Evolutionary conservation across 1,140 invertebrate genomes (phyloP).

Genomic region (Hesperophylax magnus): DNA sequence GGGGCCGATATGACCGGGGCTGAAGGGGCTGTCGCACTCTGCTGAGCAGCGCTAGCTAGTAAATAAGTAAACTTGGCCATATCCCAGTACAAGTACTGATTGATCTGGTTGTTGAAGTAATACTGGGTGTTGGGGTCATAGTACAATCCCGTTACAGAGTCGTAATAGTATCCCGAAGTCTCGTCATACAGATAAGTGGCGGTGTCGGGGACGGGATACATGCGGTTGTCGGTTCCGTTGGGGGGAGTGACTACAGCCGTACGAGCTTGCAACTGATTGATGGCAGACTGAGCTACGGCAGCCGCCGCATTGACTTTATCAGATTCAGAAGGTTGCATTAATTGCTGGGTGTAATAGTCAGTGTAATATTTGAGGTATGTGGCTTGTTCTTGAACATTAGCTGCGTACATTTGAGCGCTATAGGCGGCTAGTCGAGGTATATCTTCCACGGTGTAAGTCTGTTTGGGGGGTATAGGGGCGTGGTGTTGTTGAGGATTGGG

Average conservation of each 20-base stretch:
- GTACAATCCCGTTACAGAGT: slow-evolving; percentile 92
- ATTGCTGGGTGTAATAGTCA: slow-evolving; percentile 84
- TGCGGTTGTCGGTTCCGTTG: slow-evolving; percentile 67
- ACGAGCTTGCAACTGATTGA: slow-evolving; percentile 81
- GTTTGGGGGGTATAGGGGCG: slow-evolving; percentile 52
- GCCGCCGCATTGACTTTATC: slow-evolving; percentile 84
- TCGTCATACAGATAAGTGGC: slow-evolving; percentile 95
- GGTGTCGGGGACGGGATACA: slow-evolving; percentile 82
- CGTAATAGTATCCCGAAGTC: slow-evolving; percentile 96
- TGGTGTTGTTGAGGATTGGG: slow-evolving; percentile 60
- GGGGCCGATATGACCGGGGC: slow-evolving; percentile 60
- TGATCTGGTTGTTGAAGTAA: slow-evolving; percentile 91
- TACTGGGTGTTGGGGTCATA: slow-evolving; percentile 97
- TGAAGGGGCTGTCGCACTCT: slow-evolving; percentile 61
- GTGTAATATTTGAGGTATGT: slow-evolving; percentile 85
- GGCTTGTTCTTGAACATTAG: slow-evolving; percentile 80
- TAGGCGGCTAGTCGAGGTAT: slow-evolving; percentile 84
- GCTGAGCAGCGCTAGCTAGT: slow-evolving; percentile 75
- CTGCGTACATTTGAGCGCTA: slow-evolving; percentile 83
- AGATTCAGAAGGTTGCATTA: slow-evolving; percentile 70
- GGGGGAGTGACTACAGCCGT: slow-evolving; percentile 68
- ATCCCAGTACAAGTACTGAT: slow-evolving; percentile 97
- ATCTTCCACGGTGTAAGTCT: slow-evolving; percentile 72
- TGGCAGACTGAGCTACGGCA: slow-evolving; percentile 90
- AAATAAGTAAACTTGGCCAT: slow-evolving; percentile 85